These are phyloP conservation scores for Sinocyclocheilus rhinocerous DNA, from an alignment of 2,113 vertebrate species.

Conservation along the genomic window DNA sequence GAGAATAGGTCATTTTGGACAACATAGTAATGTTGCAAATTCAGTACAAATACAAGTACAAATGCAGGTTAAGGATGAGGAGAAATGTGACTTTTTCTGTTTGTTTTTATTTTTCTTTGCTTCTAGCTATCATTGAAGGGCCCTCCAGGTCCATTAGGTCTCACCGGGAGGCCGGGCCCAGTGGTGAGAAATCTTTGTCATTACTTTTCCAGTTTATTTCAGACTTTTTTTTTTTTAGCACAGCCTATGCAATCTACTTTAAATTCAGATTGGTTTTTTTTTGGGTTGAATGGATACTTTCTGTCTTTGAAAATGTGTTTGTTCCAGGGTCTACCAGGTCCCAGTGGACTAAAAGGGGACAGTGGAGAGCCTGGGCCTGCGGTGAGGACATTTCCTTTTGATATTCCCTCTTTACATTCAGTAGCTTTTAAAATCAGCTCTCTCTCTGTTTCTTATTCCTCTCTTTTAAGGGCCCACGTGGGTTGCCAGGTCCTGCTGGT, in stretches of 20 bases:
- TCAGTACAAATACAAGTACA: neutral
- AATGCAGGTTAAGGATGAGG: neutral
- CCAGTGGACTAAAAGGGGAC: constrained; percentile 73
- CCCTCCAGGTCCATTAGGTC: constrained; percentile 82
- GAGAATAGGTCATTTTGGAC: neutral
- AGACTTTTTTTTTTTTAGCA: neutral
- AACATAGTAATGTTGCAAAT: neutral
- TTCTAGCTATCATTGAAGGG: constrained; percentile 86
- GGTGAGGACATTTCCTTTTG: constrained; percentile 36
- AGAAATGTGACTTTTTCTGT: neutral
- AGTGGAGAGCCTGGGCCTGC: constrained; percentile 57
- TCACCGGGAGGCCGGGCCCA: constrained; percentile 84
- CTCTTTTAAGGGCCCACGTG: constrained; percentile 79
- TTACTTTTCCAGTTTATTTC: constrained; percentile 23
- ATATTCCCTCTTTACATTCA: constrained; percentile 11
- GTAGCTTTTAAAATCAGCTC: neutral
- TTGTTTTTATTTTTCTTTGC: neutral
- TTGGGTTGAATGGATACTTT: constrained; percentile 5
- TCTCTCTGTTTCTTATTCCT: neutral
- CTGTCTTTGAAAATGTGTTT: constrained; percentile 18
- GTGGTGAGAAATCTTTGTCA: constrained; percentile 74
- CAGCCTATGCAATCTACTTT: neutral
- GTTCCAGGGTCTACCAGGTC: constrained; percentile 71
- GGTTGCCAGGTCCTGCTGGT: constrained; percentile 79
- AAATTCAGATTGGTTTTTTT: neutral